A percentile compares a stretch with the other conserved stretches of the same genome.
phyloP scores from a whole-genome alignment of 2,797 vertebrate species.

The Apodemus agrarius region DNA sequence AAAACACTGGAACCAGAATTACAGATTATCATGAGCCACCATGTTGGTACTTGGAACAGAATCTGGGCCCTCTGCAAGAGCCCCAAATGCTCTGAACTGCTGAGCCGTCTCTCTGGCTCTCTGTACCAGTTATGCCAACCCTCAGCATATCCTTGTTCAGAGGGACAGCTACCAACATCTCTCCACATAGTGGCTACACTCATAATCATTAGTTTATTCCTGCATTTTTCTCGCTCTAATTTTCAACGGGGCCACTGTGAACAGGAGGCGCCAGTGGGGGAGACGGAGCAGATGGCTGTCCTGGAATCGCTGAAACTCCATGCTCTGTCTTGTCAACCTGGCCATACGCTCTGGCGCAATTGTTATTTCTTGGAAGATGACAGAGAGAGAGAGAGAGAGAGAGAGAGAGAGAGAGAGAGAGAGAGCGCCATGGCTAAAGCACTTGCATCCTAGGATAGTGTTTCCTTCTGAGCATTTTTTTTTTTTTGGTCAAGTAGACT shows the following conservation, averaged over 20 bases:
- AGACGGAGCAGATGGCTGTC: not conserved
- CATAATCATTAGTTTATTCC: not conserved
- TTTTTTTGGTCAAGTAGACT: not conserved
- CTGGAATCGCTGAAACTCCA: not conserved
- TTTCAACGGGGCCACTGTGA: not conserved
- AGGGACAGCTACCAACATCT: not conserved
- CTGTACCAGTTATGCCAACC: not conserved
- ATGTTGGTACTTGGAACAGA: not conserved
- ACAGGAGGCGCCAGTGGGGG: not conserved
- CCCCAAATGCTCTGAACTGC: not conserved
- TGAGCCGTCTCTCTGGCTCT: not conserved
- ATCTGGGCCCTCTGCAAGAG: not conserved
- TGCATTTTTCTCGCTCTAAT: slow-evolving; percentile 8
- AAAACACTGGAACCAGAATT: not conserved
- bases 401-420: too few relatives aligned
- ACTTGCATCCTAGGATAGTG: not conserved
- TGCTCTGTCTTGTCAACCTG: not conserved
- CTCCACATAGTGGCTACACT: not conserved
- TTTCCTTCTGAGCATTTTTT: slow-evolving; percentile 46
- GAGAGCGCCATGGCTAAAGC: not conserved
- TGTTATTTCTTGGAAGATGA: not conserved
- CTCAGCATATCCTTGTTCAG: not conserved
- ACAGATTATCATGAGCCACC: not conserved
- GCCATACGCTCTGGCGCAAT: not conserved
- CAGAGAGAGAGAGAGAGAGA: too few relatives aligned